Base-by-base conservation (phyloP, 2,113 vertebrate genomes). In the Vicugna pacos region DNA sequence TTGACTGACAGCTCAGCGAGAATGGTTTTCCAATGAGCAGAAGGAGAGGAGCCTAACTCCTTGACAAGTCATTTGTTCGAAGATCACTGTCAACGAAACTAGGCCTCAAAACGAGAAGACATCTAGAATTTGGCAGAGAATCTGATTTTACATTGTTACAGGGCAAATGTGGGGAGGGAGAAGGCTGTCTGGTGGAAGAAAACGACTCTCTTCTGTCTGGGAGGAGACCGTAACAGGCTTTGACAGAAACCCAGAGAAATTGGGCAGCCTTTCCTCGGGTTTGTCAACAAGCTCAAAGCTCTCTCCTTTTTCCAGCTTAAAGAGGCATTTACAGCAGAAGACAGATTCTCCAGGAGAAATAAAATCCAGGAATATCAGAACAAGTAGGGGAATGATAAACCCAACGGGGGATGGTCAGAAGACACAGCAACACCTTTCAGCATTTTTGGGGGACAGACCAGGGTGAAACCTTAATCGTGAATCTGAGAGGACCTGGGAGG, bases 1-100 rank as follows among this genome's bases (percentile, higher is more conserved):
- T 48, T 16, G 52, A 6, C 22, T 30, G 60, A 54, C 24, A 79
- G 32, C 14, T 58, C 69, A 24, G 42, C 38, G 73, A 28, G 30
- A 50, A 35, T 12, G n/a, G 4, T 4, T 24, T 93, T 97, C 89
- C 17, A 35, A 35, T 0, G 16, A 77, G 46, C 73, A 42, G 82
- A 70, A 69, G 84, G 32, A 46, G 60, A 84, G 46, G 30, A 50
- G 80, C 77, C 70, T 42, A 32, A 16, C 14, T 94, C 56, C 79
- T 48, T 52, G 19, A 69, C 94, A 94, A 97, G 79, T 50, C 93
- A 93, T 97, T 75, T 87, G 89, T 38, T 77, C 52, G n/a, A 89
- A 95, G 69, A 69, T 95, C 64, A 54, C 42, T 94, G 87, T 92
- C 93, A 96, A 93, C 95, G 79, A 87, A 85, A 86, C 17, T 1